Conservation (phyloP, 2,113 vertebrate genomes). For the Ailuropoda melanoleuca region DNA sequence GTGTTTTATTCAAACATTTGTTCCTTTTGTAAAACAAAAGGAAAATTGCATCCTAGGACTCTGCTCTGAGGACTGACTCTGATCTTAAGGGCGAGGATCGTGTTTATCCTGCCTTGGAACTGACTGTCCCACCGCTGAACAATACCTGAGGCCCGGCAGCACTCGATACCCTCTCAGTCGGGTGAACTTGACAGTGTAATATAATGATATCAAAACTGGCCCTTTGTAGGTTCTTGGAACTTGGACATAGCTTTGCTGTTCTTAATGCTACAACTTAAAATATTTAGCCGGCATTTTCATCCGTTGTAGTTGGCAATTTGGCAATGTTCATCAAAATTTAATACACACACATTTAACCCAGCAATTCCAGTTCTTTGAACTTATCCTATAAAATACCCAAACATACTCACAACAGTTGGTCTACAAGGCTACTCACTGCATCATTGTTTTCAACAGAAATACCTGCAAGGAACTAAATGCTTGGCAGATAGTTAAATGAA, state of each 20-base stretch:
- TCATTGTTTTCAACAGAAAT: conserved; percentile 34
- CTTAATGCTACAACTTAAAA: conserved; percentile 9
- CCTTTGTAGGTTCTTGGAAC: neutral
- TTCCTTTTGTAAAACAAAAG: neutral
- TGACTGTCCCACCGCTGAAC: neutral
- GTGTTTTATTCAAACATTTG: neutral
- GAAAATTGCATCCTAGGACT: neutral
- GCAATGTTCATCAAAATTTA: neutral
- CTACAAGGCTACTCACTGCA: neutral
- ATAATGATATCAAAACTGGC: neutral
- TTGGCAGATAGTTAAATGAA: neutral
- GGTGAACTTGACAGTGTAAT: neutral
- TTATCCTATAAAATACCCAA: neutral
- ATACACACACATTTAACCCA: neutral
- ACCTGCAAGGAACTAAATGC: neutral
- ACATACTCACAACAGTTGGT: neutral
- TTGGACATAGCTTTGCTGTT: neutral
- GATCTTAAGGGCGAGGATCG: neutral
- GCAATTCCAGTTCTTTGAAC: neutral
- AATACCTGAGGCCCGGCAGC: neutral
- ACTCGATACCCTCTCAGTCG: neutral
- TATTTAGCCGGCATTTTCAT: neutral
- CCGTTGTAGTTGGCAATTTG: neutral
- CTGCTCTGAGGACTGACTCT: neutral
- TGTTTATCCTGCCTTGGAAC: neutral